These are phyloP conservation scores for Rhodeus uyekii DNA, from an alignment of 2,797 vertebrate genomes.

Conservation along the genomic window DNA sequence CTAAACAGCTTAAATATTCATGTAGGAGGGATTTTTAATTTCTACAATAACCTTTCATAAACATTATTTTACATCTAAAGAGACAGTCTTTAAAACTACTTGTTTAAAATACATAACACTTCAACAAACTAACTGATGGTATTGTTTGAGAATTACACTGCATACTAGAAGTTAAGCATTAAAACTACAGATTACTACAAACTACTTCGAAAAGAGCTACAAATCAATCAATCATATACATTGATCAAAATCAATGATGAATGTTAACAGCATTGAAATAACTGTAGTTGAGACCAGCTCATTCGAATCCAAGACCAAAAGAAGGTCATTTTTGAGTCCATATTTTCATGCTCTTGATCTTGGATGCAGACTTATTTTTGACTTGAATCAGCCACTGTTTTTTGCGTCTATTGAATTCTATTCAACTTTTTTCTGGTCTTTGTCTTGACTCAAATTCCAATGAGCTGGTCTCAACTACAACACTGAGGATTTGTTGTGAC, in stretches of 20 bases:
- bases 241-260: neutral
- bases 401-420: too few species aligned
- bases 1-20: conserved; percentile 48
- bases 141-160: neutral
- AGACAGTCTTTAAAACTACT: neutral
- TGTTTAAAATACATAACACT: neutral
- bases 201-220: neutral
- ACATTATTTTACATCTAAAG: neutral
- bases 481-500: neutral
- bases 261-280: neutral
- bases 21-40: neutral
- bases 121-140: neutral
- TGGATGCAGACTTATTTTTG: neutral
- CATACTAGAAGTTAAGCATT: neutral
- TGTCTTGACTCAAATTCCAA: neutral
- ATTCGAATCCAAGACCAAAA: neutral
- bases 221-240: conserved; percentile 9
- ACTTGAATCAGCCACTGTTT: neutral
- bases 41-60: neutral
- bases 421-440: neutral
- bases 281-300: neutral
- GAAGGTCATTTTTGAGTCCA: neutral
- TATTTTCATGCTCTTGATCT: neutral
- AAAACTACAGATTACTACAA: neutral
- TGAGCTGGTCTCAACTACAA: neutral